Conservation (phyloP, 2,797 vertebrate species). For the Clamator glandarius region DNA sequence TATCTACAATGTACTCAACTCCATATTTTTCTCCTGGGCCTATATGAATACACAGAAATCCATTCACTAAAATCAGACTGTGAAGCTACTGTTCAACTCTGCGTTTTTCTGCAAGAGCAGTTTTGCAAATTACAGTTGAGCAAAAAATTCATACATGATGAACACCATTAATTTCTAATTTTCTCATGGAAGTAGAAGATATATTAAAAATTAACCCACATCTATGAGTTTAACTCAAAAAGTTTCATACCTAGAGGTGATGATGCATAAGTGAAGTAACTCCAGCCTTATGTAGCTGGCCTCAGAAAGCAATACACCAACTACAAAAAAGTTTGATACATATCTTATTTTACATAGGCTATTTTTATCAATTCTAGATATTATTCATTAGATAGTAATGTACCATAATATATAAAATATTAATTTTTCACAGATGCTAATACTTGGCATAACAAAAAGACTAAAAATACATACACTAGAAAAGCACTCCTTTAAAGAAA, state of each 20-base stretch:
- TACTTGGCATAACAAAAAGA: background rate
- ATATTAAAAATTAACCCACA: background rate
- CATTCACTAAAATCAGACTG: background rate
- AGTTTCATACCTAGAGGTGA: background rate
- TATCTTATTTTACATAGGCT: background rate
- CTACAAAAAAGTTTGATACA: background rate
- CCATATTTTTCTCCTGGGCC: background rate
- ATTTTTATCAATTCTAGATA: background rate
- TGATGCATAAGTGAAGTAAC: background rate
- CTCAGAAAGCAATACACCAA: background rate
- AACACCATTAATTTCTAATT: background rate
- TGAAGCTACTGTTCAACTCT: background rate
- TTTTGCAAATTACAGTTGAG: background rate
- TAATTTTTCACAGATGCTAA: background rate
- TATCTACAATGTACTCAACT: background rate
- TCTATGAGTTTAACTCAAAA: background rate
- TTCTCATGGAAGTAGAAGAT: background rate
- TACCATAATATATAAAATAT: background rate
- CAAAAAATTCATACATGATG: background rate
- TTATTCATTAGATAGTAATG: background rate
- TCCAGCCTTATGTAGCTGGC: rapidly evolving
- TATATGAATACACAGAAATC: background rate
- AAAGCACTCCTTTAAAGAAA: background rate
- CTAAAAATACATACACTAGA: background rate
- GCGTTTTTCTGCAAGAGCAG: background rate